Base-by-base conservation (phyloP, 2,113 vertebrate species). In the Oryzias curvinotus region DNA sequence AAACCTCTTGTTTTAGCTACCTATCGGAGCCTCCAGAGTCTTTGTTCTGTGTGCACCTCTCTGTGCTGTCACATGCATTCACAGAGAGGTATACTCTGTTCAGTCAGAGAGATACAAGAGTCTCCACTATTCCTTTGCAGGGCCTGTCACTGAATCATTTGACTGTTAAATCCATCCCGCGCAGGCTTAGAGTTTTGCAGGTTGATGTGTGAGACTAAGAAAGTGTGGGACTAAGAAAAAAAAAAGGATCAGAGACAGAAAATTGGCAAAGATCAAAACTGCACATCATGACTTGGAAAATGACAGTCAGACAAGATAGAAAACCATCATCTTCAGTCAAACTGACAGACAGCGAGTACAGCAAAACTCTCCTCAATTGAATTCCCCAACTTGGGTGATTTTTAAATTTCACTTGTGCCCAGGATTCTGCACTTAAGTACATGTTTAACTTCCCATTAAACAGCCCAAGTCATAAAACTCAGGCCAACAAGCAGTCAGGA, bases 51-150 rank as follows among this genome's bases (percentile, higher is more conserved):
- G 14, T 63, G 45, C 77, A 62, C 49, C 83, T 77, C 82, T 77
- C 50, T 0, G 67, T 71, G 77, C 65, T 74, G 73, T 86, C 82
- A 87, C 84, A 87, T 80, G 85, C 75, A 87, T 85, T 85, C 52
- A 64, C 60, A 5, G 1, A 13, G 3, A 68, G 55, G 65, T 57
- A 67, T 46, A 41, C 48, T 53, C 66, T 47, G 56, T 72, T 21
- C 59, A 79, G 51, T 82, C 77, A 74, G 56, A 52, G 49, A 7
- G 49, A 55, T 25, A 68, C 62, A 30, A 58, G 65, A 73, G 81
- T 61, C 67, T 73, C 59, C 23, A 26, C 58, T 54, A 60, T 52
- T 63, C 57, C 57, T 57, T 1, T 18, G 66, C 47, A 53, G 43
- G 69, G 71, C 66, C 69, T 57, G 74, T 36, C 59, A 68, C 2